Conservation (phyloP, 2,888 invertebrate genomes). For the Oeneis ivallda region DNA sequence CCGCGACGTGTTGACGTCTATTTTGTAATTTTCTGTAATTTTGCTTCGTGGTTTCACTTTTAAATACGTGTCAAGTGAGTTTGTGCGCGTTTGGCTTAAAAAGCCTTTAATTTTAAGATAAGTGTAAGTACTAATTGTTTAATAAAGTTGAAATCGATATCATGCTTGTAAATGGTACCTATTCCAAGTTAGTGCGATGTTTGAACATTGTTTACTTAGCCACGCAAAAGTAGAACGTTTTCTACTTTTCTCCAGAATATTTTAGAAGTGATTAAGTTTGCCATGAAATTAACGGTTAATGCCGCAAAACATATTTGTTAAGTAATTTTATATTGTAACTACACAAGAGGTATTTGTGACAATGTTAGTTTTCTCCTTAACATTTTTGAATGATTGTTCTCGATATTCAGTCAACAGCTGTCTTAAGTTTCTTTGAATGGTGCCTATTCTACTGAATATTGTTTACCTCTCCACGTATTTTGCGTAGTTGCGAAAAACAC, state of each 20-base stretch:
- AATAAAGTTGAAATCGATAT: conserved; percentile 26
- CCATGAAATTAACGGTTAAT: not conserved
- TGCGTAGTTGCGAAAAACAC: conserved; percentile 11
- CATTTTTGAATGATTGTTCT: conserved; percentile 4
- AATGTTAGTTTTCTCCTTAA: not conserved
- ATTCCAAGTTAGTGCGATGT: not conserved
- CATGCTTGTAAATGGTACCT: conserved; percentile 11
- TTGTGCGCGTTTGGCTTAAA: conserved; percentile 69
- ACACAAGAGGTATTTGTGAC: not conserved
- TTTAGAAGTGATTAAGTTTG: not conserved
- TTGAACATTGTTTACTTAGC: not conserved
- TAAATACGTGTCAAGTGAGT: conserved; percentile 77
- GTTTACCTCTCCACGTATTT: not conserved
- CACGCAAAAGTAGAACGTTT: conserved; percentile 7
- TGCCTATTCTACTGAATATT: not conserved
- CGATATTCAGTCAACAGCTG: conserved; percentile 5
- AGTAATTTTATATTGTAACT: not conserved
- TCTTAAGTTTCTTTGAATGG: not conserved
- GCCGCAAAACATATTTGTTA: not conserved
- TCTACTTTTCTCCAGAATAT: conserved; percentile 3
- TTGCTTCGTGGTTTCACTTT: conserved; percentile 61
- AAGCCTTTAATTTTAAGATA: conserved; percentile 75
- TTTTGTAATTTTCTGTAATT: conserved; percentile 31
- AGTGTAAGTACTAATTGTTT: conserved; percentile 69
- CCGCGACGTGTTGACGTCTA: conserved; percentile 50